These are phyloP conservation scores for Oryzias melastigma DNA, from an alignment of 2,113 vertebrate species.

Conservation along the genomic window DNA sequence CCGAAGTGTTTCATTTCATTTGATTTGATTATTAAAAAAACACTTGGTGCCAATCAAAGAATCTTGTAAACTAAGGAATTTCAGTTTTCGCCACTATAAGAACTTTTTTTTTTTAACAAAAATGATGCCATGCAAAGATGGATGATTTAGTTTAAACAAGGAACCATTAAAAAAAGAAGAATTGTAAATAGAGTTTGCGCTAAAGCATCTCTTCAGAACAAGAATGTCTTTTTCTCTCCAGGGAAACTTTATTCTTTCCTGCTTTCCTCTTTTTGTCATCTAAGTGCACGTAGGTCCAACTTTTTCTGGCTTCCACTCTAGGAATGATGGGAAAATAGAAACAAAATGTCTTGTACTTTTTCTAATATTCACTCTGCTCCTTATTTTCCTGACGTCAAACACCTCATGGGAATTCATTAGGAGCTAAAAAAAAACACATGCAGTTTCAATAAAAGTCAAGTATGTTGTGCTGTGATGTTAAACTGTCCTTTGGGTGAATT, in stretches of 20 bases:
- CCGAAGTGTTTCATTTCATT: conserved; percentile 25
- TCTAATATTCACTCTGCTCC: not conserved
- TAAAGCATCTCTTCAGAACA: conserved; percentile 12
- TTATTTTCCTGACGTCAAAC: not conserved
- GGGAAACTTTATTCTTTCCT: conserved; percentile 20
- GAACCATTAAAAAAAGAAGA: not conserved
- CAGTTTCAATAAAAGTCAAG: not conserved
- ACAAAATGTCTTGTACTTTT: conserved; percentile 3
- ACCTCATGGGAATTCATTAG: not conserved
- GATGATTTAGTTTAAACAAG: conserved; percentile 16
- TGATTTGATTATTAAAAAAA: conserved; percentile 7
- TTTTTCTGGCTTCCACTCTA: conserved; percentile 1
- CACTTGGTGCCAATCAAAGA: conserved; percentile 22
- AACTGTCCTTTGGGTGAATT: not conserved
- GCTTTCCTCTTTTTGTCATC: conserved; percentile 13
- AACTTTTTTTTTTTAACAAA: conserved; percentile 25
- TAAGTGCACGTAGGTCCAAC: conserved; percentile 7
- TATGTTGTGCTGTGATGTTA: not conserved
- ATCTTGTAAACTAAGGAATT: conserved; percentile 15
- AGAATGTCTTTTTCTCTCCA: conserved; percentile 15
- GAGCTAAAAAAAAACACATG: not conserved
- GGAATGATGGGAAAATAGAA: conserved; percentile 15
- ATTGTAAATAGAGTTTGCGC: conserved; percentile 9
- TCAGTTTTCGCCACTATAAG: conserved; percentile 44
- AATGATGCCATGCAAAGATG: conserved; percentile 28